Evolutionary conservation across 2,888 invertebrate genomes (phyloP), one percentile per base, ranked within the genome.

Genomic region (Dasysyrphus tricinctus): DNA sequence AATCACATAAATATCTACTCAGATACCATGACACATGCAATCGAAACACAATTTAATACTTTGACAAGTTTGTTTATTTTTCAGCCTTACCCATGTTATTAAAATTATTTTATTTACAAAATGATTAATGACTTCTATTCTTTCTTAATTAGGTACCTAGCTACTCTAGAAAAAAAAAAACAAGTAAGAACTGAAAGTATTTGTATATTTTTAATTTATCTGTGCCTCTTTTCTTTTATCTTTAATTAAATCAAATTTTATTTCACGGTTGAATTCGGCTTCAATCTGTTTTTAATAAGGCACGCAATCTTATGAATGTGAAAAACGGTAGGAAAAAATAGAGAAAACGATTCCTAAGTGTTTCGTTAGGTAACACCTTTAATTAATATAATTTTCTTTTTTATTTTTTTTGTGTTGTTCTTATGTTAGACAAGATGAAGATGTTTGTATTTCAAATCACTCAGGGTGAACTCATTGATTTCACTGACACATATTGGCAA

Each of bases 401-500:
- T n/a, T 12, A 42, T 44, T 44, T 24, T n/a, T n/a, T 49, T 42
- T n/a, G 24, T 32, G 32, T 42, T n/a, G 76, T 49, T 37, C 14
- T 19, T 54, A n/a, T 37, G 8, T 24, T 34, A 32, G 2, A n/a
- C 12, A 14, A 54, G 29, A 54, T 54, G 29, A 32, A 54, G n/a
- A 54, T n/a, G n/a, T 5, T 16, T 49, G 49, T 32, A 6, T n/a
- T 54, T 32, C 8, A 3, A 70, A 54, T 63, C 54, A 39, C 61
- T 63, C 29, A 80, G 54, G 47, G 37, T 37, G 54, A 80, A 70
- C 72, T 65, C 67, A 72, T 77, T 82, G 81, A 82, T 82, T 82
- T 82, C 81, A 82, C 81, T 73, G 72, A 54, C 54, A 54, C 54
- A n/a, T n/a, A 54, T 57, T 32, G n/a, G 34, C 8, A 7, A n/a